Conservation (phyloP, 2,113 vertebrate genomes). For the Thamnaconus septentrionalis region DNA sequence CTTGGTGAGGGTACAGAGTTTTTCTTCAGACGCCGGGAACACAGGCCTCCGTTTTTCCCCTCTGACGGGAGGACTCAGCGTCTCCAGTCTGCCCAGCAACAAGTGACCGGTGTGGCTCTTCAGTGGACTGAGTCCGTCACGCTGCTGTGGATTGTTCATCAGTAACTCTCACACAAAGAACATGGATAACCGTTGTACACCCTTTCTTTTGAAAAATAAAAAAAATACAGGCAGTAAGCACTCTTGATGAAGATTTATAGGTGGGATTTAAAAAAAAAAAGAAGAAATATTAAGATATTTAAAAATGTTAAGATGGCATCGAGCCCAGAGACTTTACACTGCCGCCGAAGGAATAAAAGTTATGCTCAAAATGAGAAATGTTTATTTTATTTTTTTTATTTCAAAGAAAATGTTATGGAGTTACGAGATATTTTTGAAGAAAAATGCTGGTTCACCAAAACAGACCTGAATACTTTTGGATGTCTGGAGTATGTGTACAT, state of each 20-base stretch:
- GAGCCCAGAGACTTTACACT: conserved; percentile 70
- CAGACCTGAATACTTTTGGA: conserved; percentile 56
- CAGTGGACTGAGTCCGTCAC: conserved; percentile 11
- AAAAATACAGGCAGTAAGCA: conserved; percentile 20
- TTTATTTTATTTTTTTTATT: conserved; percentile 75
- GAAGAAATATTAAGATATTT: conserved; percentile 34
- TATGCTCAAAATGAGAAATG: conserved; percentile 50
- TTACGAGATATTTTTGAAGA: conserved; percentile 70
- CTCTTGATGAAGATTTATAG: neutral
- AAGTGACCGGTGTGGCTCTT: neutral
- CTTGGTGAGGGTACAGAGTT: too few relatives aligned
- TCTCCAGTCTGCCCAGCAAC: neutral
- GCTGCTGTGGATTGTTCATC: conserved; percentile 6
- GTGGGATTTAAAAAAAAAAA: conserved; percentile 28
- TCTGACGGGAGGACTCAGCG: neutral
- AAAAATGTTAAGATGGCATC: conserved; percentile 55
- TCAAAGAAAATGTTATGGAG: conserved; percentile 45
- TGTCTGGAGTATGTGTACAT: conserved; percentile 67
- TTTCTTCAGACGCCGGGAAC: too few relatives aligned
- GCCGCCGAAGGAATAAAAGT: conserved; percentile 61
- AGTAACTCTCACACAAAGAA: conserved; percentile 4
- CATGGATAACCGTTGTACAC: neutral
- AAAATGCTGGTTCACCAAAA: conserved; percentile 70
- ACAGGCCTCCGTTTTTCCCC: too few relatives aligned
- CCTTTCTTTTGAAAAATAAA: conserved; percentile 10